A percentile compares a stretch with the other conserved stretches of the same genome.
These are phyloP conservation scores for Leptosomus discolor DNA, from an alignment of 2,113 vertebrate genomes.

Conservation along the genomic window DNA sequence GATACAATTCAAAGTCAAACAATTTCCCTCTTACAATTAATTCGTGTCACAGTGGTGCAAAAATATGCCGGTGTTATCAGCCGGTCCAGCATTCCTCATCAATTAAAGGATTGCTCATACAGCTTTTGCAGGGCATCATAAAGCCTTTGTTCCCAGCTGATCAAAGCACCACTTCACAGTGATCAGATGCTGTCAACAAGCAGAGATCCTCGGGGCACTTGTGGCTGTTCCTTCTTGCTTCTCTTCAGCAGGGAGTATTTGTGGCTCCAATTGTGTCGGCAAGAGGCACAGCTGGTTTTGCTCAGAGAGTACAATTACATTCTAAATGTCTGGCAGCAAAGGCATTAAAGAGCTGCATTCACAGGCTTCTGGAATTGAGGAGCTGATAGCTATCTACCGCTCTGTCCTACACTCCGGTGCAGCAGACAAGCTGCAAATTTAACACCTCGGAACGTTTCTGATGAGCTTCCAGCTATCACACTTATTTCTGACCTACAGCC, in stretches of 20 bases:
- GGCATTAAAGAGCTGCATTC: not conserved
- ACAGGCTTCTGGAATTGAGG: not conserved
- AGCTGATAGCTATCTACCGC: not conserved
- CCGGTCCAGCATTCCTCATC: not conserved
- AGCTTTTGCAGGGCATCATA: not conserved
- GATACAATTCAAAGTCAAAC: not conserved
- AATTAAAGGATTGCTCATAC: not conserved
- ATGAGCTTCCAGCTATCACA: not conserved
- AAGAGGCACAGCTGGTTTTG: conserved; percentile 27
- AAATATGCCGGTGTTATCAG: not conserved
- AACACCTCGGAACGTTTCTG: not conserved
- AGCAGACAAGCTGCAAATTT: not conserved
- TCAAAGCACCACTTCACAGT: conserved; percentile 45
- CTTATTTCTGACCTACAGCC: not conserved
- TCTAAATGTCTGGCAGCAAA: not conserved
- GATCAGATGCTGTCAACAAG: conserved; percentile 29
- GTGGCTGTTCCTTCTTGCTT: conserved; percentile 10
- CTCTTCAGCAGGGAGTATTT: conserved; percentile 20
- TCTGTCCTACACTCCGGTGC: not conserved
- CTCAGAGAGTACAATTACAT: not conserved
- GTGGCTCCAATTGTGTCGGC: not conserved
- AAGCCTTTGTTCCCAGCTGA: conserved; percentile 45
- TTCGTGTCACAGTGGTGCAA: not conserved
- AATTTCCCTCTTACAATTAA: not conserved
- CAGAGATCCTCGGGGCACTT: conserved; percentile 16